Base-by-base conservation (phyloP, 2,113 vertebrate genomes). In the Haemorhous mexicanus region DNA sequence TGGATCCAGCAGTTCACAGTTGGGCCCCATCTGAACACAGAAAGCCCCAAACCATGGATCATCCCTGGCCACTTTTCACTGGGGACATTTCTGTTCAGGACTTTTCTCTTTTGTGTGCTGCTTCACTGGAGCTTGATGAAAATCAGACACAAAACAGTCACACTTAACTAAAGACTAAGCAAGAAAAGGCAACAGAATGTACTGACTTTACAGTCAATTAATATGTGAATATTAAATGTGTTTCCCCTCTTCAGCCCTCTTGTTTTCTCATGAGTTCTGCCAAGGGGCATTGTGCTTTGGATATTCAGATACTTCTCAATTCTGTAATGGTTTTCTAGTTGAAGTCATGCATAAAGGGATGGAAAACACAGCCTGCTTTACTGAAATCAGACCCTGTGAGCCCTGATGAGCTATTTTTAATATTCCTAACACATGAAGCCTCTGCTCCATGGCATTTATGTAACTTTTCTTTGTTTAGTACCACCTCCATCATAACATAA, bases 391-490 rank as follows among this genome's bases (percentile, higher is more conserved):
- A 53, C 39, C 66, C 73, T 46, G n/a, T 39, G 88, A 75, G 80
- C 74, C 85, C 3, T 80, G 50, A 69, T 22, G 44, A 95, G 55
- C 62, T 95, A 94, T 62, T 87, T 94, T 96, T 91, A 95, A 92
- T 84, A 91, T 88, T 88, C 68, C 21, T 69, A 75, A 84, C 67
- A 77, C 55, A 81, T 10, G 28, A 92, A 63, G 64, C 46, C 26
- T 79, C 44, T 90, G 58, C 52, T 92, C 59, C 67, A 39, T 70
- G 46, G 47, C 50, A 69, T 87, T 96, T 88, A 86, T 49, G n/a
- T 92, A 92, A 92, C 49, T 92, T 24, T 67, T 69, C 82, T 94
- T 92, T 93, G 90, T 95, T 92, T 76, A 84, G 77, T 90, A 56
- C 85, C 83, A 87, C 52, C 87, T 95, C 93, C 86, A 88, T 73